Conservation (phyloP, 2,113 vertebrate genomes). For the Polyodon spathula region DNA sequence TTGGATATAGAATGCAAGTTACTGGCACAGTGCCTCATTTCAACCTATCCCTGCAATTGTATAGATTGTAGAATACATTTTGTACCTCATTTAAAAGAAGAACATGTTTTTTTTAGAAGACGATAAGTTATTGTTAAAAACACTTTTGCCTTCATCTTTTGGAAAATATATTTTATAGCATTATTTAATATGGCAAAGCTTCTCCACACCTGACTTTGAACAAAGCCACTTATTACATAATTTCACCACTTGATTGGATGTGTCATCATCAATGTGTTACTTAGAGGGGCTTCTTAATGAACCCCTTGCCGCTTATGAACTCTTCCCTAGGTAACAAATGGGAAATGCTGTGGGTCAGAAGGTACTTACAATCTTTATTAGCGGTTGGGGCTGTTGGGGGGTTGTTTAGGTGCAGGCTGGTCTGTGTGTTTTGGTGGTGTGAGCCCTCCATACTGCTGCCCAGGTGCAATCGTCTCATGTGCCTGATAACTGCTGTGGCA, state of each 20-base stretch:
- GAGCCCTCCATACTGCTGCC: constrained; percentile 68
- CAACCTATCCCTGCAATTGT: not conserved
- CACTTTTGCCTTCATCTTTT: too few relatives aligned
- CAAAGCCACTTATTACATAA: too few relatives aligned
- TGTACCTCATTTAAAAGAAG: not conserved
- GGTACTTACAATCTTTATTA: constrained; percentile 84
- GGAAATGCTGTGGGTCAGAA: not conserved
- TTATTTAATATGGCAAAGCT: too few relatives aligned
- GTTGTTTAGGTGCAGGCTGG: constrained; percentile 59
- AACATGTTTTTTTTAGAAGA: too few relatives aligned
- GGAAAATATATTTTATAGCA: too few relatives aligned
- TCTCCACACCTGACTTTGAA: too few relatives aligned
- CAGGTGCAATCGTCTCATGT: constrained; percentile 88
- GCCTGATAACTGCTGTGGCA: constrained; percentile 86
- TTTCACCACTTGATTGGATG: too few relatives aligned
- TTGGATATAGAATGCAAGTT: not conserved
- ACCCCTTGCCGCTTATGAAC: too few relatives aligned
- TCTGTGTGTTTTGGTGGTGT: constrained; percentile 25
- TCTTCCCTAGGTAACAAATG: too few relatives aligned
- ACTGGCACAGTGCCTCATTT: not conserved
- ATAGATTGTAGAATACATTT: not conserved
- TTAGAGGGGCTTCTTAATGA: too few relatives aligned
- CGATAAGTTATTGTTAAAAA: too few relatives aligned
- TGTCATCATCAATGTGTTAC: too few relatives aligned
- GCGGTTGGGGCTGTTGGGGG: constrained; percentile 55